Evolutionary conservation across 1,140 invertebrate species (phyloP), one percentile per base, ranked within the genome.

Genomic region (Eriosoma lanigerum): DNA sequence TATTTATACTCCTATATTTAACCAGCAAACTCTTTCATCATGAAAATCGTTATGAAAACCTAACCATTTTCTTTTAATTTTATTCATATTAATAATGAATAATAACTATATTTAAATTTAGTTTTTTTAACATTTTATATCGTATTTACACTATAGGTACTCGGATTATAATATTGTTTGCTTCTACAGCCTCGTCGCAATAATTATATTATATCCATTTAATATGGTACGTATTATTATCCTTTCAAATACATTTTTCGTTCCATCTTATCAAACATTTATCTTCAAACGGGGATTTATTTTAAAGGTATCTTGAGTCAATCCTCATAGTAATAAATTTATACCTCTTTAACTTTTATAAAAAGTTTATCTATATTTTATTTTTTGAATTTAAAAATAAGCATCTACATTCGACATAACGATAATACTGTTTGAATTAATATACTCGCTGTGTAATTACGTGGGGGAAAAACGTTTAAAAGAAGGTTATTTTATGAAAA

Each of bases 281-380:
- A 44, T 75, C 29, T 75, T 32, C 5, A 75, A 75, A 75, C 19
- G 52, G 21, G 29, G 6, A 19, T 50, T 38, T 38, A 10, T 54
- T 75, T 54, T 32, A 29, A 32, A 50, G 15, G 29, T 21, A 75
- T 17, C 52, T 58, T 8, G 32, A 4, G 32, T 75, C 19, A 29
- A 54, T 56, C 24, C 50, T 58, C 29, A 5, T n/a, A 58, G 32
- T 6, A 21, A 46, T 46, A 26, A 12, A 68, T 38, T 68, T 4
- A 4, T 38, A 38, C 32, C 32, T 38, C n/a, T n/a, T n/a, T n/a
- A n/a, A n/a, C n/a, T n/a, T n/a, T 15, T 24, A 32, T 68, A 15
- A 68, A 48, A 68, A 46, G n/a, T 68, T 68, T 68, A 24, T 68
- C 24, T 44, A 26, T 70, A 12, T 66, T 66, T 44, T 66, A 70